These are phyloP conservation scores for Cherax destructor DNA, from an alignment of 1,140 invertebrate genomes.

Conservation along the genomic window DNA sequence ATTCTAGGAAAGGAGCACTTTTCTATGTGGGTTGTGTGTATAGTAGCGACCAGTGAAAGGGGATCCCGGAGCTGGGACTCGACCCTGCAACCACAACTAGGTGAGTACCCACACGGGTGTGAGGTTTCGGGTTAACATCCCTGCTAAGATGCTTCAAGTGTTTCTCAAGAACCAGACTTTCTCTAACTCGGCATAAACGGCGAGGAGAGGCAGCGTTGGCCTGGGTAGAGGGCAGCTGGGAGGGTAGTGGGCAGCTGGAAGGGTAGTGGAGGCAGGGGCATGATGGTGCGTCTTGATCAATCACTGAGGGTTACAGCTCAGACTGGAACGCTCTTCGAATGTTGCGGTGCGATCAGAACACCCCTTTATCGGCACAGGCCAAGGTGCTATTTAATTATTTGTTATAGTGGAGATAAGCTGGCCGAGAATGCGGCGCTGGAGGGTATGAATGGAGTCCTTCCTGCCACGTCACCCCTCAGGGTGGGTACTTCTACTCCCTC, in stretches of 20 bases:
- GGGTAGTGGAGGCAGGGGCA: background rate
- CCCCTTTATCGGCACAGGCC: background rate
- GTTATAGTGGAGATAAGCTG: background rate
- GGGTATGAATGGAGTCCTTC: background rate
- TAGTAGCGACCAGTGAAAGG: too few species aligned
- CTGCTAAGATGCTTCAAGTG: conserved; percentile 15
- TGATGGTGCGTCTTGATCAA: conserved; percentile 10
- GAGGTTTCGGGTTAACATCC: conserved; percentile 12
- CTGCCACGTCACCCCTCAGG: background rate
- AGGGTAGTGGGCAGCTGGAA: background rate
- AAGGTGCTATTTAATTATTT: background rate
- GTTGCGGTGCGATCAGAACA: conserved; percentile 18
- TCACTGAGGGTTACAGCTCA: background rate
- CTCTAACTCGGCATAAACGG: background rate
- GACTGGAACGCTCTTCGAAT: conserved; percentile 19
- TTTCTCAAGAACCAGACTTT: background rate
- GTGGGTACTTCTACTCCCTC: background rate
- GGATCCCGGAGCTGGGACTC: too few species aligned
- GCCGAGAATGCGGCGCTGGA: background rate
- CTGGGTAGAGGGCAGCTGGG: too few species aligned
- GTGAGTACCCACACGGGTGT: background rate
- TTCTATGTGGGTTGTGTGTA: too few species aligned
- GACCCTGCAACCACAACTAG: too few species aligned
- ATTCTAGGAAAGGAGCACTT: too few species aligned
- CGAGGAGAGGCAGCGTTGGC: background rate